Percentiles rank a stretch among this genome's conserved stretches.
phyloP scores from a whole-genome alignment of 2,888 invertebrate genomes.

The Leucoma salicis region DNA sequence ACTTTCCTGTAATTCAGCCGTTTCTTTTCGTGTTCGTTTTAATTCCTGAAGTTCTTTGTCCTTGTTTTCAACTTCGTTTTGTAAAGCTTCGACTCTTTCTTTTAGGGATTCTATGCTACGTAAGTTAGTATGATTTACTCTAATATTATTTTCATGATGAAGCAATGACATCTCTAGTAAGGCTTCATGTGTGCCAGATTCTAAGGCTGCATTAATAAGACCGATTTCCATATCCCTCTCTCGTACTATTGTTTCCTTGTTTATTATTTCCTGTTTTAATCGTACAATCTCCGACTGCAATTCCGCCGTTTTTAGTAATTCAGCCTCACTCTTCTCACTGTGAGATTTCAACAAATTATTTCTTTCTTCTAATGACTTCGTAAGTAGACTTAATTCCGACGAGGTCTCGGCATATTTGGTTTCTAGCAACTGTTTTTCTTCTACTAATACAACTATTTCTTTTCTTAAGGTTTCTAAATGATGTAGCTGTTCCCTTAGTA shows the following conservation, averaged over 20 bases:
- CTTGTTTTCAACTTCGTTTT: conserved; percentile 54
- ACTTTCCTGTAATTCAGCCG: conserved; percentile 27
- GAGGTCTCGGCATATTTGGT: conserved; percentile 49
- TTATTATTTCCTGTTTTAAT: conserved; percentile 49
- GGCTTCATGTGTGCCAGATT: conserved; percentile 54
- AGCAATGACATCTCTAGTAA: conserved; percentile 49
- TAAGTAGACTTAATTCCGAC: conserved; percentile 48
- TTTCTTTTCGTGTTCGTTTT: conserved; percentile 59
- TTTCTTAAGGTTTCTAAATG: conserved; percentile 61
- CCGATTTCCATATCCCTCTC: conserved; percentile 55
- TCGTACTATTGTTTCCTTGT: conserved; percentile 47
- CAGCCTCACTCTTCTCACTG: conserved; percentile 49
- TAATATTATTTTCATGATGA: conserved; percentile 55
- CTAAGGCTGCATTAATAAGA: conserved; percentile 52
- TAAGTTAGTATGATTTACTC: conserved; percentile 58
- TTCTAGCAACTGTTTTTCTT: conserved; percentile 61
- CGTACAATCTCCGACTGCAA: conserved; percentile 53
- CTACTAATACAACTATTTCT: conserved; percentile 53
- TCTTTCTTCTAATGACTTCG: conserved; percentile 57
- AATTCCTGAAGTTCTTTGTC: conserved; percentile 60
- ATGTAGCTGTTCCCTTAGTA: conserved; percentile 62
- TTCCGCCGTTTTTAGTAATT: conserved; percentile 38
- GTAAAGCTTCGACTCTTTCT: conserved; percentile 52
- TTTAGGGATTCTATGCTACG: conserved; percentile 65
- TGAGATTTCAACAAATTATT: conserved; percentile 57